Base-by-base conservation (phyloP, 2,797 vertebrate species). In the Protosalanx chinensis region DNA sequence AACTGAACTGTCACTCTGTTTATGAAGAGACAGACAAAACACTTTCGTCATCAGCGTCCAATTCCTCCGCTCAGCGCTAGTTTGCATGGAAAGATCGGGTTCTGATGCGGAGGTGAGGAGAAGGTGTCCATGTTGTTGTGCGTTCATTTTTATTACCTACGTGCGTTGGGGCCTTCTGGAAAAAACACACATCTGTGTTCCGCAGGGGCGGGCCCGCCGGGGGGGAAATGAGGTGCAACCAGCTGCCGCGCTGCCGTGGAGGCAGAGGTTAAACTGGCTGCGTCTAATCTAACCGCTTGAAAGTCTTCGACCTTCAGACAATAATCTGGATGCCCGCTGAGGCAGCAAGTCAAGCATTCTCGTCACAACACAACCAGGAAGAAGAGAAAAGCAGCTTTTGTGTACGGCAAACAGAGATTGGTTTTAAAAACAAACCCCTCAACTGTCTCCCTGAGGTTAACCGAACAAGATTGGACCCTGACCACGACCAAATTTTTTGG, bases 391-490 rank as follows among this genome's bases (percentile, higher is more conserved):
- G 12, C 15, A 33, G 46, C 6, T 56, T 4, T 18, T 56, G 51
- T 56, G 51, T 56, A 56, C 18, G 18, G 51, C 18, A n/a, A n/a
- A 56, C 1, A 56, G 51, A 8, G 4, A 56, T 56, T 56, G 16
- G 51, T 56, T 82, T 82, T 46, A 74, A 85, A 77, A 85, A 77
- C 51, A 63, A 53, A 70, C 71, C 76, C 76, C 81, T 20, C 78
- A 82, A 84, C 70, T 76, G 75, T 77, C 74, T 85, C 35, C 18
- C 46, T 85, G 89, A 91, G 84, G 88, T 89, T 87, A 87, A 89
- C 86, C 87, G 87, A 72, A 79, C 69, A 59, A 74, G 73, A 82
- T 76, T 67, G 75, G 79, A 82, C 79, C 79, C 53, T 12, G 46
- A 65, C 83, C 80, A 72, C 80, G 82, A 75, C 83, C 81, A 74